These are phyloP conservation scores for Antechinus flavipes DNA, from an alignment of 2,113 vertebrate species.

Conservation along the genomic window DNA sequence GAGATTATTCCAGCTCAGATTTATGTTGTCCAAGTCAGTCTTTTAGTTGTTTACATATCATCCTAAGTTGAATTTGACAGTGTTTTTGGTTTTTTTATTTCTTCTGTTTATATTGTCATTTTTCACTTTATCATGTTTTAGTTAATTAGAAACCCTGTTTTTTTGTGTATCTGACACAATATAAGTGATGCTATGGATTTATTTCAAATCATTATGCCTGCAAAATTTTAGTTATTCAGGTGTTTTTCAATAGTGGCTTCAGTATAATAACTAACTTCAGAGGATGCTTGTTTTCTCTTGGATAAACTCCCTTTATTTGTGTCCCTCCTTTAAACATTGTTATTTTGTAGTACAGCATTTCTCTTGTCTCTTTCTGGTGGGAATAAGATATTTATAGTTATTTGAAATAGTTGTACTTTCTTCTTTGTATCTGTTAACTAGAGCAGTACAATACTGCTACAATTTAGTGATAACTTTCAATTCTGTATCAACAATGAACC, in stretches of 20 bases:
- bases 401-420: background rate
- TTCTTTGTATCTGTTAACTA: background rate
- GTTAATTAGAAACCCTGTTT: background rate
- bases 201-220: background rate
- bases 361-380: background rate
- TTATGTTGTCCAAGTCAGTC: background rate
- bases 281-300: background rate
- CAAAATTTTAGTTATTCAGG: background rate
- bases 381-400: background rate
- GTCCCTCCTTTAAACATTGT: background rate
- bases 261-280: background rate
- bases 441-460: background rate
- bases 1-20: background rate
- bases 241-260: background rate
- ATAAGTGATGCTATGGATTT: background rate
- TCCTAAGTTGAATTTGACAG: background rate
- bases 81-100: background rate
- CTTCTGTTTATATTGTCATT: background rate
- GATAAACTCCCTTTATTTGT: background rate
- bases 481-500: background rate
- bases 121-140: background rate
- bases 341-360: background rate
- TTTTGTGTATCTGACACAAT: background rate
- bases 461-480: constrained; percentile 2
- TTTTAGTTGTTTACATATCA: background rate